These are phyloP conservation scores for Dasysyrphus albostriatus DNA, from an alignment of 2,888 invertebrate genomes.

Conservation along the genomic window DNA sequence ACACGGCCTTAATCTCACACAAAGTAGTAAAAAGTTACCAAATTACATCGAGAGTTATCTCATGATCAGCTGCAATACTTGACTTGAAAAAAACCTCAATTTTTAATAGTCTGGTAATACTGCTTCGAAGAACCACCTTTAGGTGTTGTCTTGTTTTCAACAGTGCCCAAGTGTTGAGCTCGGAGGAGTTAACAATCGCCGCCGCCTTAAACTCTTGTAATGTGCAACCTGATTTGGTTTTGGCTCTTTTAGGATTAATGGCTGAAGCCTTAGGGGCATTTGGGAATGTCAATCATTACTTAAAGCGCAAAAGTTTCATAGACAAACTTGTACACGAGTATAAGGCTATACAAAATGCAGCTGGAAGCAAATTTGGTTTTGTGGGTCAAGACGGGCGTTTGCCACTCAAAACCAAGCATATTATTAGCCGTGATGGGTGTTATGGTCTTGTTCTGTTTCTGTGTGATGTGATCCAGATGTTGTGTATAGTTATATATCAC, in stretches of 20 bases:
- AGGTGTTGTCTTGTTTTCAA: conserved; percentile 48
- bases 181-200: conserved; percentile 69
- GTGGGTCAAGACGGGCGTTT: conserved; percentile 73
- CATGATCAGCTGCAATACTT: no score
- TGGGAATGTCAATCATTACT: conserved; percentile 71
- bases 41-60: no score
- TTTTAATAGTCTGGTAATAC: not conserved
- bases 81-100: not conserved
- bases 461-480: conserved; percentile 56
- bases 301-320: conserved; percentile 50
- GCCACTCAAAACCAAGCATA: conserved; percentile 60
- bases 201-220: conserved; percentile 33
- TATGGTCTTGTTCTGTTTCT: conserved; percentile 23
- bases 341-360: conserved; percentile 31
- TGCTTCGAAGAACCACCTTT: conserved; percentile 23
- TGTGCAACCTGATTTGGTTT: conserved; percentile 48
- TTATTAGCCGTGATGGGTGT: conserved; percentile 64
- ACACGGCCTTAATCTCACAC: not conserved
- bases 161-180: conserved; percentile 61
- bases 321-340: conserved; percentile 16
- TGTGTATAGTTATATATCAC: conserved; percentile 11
- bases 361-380: conserved; percentile 70
- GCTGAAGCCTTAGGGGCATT: conserved; percentile 63
- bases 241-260: conserved; percentile 60
- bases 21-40: no score